Percentiles rank a stretch among this genome's conserved stretches.
Evolutionary conservation across 2,797 vertebrate genomes (phyloP).

Genomic region (Gambelia wislizenii): DNA sequence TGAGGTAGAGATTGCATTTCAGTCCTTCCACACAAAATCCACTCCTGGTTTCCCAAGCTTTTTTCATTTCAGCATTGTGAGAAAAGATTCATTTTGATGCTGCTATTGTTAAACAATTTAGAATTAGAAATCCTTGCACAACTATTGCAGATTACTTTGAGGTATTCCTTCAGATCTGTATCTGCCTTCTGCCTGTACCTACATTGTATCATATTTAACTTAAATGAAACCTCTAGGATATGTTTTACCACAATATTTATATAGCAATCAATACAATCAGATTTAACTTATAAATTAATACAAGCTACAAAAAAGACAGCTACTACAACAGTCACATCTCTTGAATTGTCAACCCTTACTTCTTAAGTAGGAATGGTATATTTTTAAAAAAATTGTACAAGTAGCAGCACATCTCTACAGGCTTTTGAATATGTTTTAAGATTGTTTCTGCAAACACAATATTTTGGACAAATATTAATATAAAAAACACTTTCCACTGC

Average conservation of each 20-base stretch:
- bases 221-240: background rate
- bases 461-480: constrained; percentile 1
- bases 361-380: background rate
- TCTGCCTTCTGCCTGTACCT: background rate
- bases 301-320: background rate
- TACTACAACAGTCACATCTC: background rate
- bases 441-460: background rate
- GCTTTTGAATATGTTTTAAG: background rate
- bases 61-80: no score
- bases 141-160: no score
- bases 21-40: no score
- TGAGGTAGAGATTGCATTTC: no score
- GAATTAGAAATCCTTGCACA: no score
- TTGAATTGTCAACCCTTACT: background rate
- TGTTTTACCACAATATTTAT: background rate
- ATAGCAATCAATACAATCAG: background rate
- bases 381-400: background rate
- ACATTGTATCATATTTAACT: background rate
- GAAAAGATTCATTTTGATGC: no score
- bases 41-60: no score
- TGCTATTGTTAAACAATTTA: no score
- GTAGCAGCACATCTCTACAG: background rate
- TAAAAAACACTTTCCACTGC: background rate
- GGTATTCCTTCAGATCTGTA: no score
- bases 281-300: background rate